Conservation (phyloP, 1,140 invertebrate species). For the Anoplolepis gracilipes region DNA sequence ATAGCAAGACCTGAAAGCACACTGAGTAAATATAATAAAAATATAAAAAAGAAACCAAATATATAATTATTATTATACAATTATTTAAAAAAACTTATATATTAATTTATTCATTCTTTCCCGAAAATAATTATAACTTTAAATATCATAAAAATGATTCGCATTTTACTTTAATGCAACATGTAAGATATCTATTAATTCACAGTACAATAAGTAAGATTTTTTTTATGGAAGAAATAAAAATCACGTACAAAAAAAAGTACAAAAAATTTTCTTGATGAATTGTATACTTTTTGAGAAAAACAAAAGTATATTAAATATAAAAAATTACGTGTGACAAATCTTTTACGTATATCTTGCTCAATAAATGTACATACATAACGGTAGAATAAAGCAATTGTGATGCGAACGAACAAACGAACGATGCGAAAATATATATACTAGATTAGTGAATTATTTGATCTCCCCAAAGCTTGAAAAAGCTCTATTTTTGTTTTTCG, state of each 20-base stretch:
- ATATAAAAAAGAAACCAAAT: too few species aligned
- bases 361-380: background rate
- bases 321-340: background rate
- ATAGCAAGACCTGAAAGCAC: too few species aligned
- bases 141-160: too few species aligned
- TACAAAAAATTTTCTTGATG: background rate
- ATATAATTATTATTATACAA: too few species aligned
- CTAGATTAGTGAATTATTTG: background rate
- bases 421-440: constrained; percentile 34
- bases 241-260: background rate
- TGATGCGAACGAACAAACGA: too few species aligned
- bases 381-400: background rate
- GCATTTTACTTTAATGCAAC: too few species aligned
- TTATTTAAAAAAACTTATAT: too few species aligned
- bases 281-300: background rate
- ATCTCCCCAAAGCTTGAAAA: background rate
- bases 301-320: background rate
- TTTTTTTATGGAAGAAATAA: background rate
- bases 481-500: background rate
- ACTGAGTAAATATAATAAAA: too few species aligned
- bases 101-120: too few species aligned
- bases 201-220: background rate
- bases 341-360: background rate
- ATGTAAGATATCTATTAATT: background rate
- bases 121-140: too few species aligned